Base-by-base conservation (phyloP, 2,888 invertebrate species). In the Drosophila subquinaria region DNA sequence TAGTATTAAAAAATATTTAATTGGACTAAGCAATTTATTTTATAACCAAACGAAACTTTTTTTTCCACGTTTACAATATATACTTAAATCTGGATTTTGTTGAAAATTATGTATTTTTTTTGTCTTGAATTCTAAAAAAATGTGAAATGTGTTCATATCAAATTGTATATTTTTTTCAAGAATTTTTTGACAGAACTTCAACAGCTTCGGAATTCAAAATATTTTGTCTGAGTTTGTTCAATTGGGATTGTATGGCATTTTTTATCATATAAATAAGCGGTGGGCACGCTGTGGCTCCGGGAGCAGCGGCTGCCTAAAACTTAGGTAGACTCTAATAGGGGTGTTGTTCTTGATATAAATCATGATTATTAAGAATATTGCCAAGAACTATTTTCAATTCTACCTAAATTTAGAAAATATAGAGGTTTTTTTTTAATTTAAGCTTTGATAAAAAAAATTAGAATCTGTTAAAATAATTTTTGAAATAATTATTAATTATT, bases 181-280 rank as follows among this genome's bases (percentile, higher is more conserved):
- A 17, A 13, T 42, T 17, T 42, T 4, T 55, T 55, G 55, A 55
- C 42, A 55, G 33, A 11, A 33, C 17, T 55, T 17, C 15, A 42
- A 42, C 13, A 36, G 51, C 45, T 45, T 13, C 1, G n/a, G n/a
- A 45, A 9, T 23, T 9, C 0, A 0, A 36, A 17, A 36, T 20
- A 10, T 23, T 23, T 13, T n/a, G 2, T 50, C 3, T 17, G 4
- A 11, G 13, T 3, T 35, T 35, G 1, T 47, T 38, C 2, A 38
- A 38, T 6, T 0, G 8, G 2, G 2, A n/a, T 38, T n/a, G 0
- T 8, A 13, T 36, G 36, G 13, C 5, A 36, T n/a, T 11, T 13
- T 36, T 36, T 36, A 11, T 30, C 8, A 2, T 2, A 8, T 8
- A 27, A 27, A 0, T 36, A 1, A 36, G 17, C 17, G 17, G 17